Percentiles rank a stretch among this genome's conserved stretches.
Evolutionary conservation across 2,113 vertebrate genomes (phyloP).

Genomic region (Solea solea): DNA sequence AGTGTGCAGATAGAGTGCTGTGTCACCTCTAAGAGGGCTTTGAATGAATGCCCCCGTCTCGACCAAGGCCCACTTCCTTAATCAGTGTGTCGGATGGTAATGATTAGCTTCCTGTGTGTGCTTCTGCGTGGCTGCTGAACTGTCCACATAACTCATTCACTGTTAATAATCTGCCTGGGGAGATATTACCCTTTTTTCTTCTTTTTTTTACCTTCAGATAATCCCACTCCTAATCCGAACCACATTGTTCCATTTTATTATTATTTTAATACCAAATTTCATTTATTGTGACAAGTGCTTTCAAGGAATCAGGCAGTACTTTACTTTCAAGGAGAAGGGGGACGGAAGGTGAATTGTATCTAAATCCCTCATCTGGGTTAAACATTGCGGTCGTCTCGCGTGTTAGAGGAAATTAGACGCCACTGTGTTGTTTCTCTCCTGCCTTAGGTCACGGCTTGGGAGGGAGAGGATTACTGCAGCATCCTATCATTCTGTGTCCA

Average conservation of each 20-base stretch:
- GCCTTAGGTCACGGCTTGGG: slow-evolving; percentile 52
- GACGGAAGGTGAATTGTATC: slow-evolving; percentile 66
- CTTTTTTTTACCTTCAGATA: slow-evolving; percentile 50
- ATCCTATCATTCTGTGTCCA: slow-evolving; percentile 61
- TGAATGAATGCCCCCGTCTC: slow-evolving; percentile 74
- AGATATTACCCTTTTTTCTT: slow-evolving; percentile 55
- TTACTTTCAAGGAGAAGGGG: slow-evolving; percentile 55
- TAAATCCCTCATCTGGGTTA: slow-evolving; percentile 70
- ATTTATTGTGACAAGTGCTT: slow-evolving; percentile 69
- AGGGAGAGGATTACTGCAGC: slow-evolving; percentile 57
- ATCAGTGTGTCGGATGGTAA: slow-evolving; percentile 73
- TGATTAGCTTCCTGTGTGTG: slow-evolving; percentile 72
- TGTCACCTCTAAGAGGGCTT: slow-evolving; percentile 75
- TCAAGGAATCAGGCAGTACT: slow-evolving; percentile 45
- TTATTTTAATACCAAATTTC: slow-evolving; percentile 54
- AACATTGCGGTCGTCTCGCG: slow-evolving; percentile 35
- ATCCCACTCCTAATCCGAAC: slow-evolving; percentile 65
- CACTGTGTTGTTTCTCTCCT: slow-evolving; percentile 50
- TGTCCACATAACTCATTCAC: slow-evolving; percentile 46
- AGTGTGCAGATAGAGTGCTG: slow-evolving; percentile 60
- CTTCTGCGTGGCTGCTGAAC: slow-evolving; percentile 21
- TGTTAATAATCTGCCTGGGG: slow-evolving; percentile 69
- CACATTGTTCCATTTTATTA: slow-evolving; percentile 45
- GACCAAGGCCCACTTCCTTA: slow-evolving; percentile 75
- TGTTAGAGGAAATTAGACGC: slow-evolving; percentile 31